Base-by-base conservation (phyloP, 2,888 invertebrate species). In the Lasius fuliginosus region DNA sequence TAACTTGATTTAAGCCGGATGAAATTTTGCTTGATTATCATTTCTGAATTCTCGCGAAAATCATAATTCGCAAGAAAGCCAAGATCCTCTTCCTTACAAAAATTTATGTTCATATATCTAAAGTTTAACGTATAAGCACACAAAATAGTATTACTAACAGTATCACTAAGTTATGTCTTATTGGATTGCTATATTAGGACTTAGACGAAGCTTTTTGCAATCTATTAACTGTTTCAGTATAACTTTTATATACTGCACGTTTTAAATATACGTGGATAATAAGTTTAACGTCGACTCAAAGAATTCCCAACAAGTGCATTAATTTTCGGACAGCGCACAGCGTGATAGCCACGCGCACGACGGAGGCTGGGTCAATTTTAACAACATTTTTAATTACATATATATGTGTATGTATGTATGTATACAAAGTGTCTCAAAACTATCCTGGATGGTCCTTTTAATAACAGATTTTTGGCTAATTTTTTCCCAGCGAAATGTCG, bases 1-100 rank as follows among this genome's bases (percentile, higher is more conserved):
- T 92, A 93, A 91, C 93, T 92, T 92, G 92, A 90, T 91, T 93
- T 91, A 92, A 93, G 91, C 89, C 93, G 93, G 92, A 93, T 92
- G 92, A 91, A 88, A 90, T 86, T 92, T 91, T 90, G 88, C 87
- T 76, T 85, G 77, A 42, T 42, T 64, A 27, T 67, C 15, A 18
- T 6, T 3, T 12, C 15, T n/a, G 30, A 49, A 18, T 68, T 18
- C n/a, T 49, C 36, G 53, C 33, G 18, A 30, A 49, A 30, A 69
- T 69, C 30, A 1, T 49, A 8, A 33, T 69, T 30, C 18, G 49
- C 49, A 42, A 60, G 27, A 33, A 60, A 60, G 18, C 12, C 42
- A 33, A 46, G 6, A 60, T 79, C 12, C 30, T 56, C 4, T 9
- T 33, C 1, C 11, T 69, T 46, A 0, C 1, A 27, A 18, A 42